These are phyloP conservation scores for Entosphenus tridentatus DNA, from an alignment of 2,113 vertebrate genomes.

Conservation along the genomic window DNA sequence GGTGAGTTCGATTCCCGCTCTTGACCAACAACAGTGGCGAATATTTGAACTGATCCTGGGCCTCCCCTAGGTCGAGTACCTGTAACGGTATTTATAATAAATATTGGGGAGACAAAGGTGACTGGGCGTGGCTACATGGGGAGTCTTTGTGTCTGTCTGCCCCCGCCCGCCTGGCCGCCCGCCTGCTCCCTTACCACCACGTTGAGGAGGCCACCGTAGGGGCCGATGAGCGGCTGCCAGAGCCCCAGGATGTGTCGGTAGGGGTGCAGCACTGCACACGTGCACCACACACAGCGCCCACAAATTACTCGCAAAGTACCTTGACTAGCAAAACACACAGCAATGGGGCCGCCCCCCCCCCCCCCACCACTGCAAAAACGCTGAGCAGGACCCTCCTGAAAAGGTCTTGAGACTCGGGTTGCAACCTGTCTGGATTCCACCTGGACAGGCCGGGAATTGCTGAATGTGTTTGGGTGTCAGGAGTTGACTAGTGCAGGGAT, in stretches of 20 bases:
- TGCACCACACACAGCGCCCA: conserved; percentile 12
- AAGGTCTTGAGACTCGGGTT: fast-evolving
- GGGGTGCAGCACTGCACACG: conserved; percentile 48
- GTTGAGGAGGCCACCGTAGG: conserved; percentile 86
- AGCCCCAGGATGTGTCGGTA: conserved; percentile 74
- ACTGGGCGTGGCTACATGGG: too few relatives aligned
- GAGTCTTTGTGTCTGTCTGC: too few relatives aligned
- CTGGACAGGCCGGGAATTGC: not conserved
- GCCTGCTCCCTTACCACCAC: conserved; percentile 51
- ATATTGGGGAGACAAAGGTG: too few relatives aligned
- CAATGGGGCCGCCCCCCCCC: not conserved
- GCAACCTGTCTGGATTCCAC: not conserved
- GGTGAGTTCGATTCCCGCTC: too few relatives aligned
- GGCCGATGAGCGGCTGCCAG: conserved; percentile 97
- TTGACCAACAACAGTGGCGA: too few relatives aligned
- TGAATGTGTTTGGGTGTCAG: not conserved
- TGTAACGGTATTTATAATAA: too few relatives aligned
- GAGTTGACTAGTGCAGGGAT: too few relatives aligned
- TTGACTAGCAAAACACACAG: not conserved
- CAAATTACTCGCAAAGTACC: not conserved
- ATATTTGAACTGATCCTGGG: too few relatives aligned
- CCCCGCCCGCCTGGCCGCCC: too few relatives aligned
- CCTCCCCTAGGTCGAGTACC: too few relatives aligned
- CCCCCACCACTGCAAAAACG: not conserved
- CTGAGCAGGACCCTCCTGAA: conserved; percentile 10